Evolutionary conservation across 2,888 invertebrate species (phyloP), one percentile per base, ranked within the genome.

Genomic region (Seira ritae): DNA sequence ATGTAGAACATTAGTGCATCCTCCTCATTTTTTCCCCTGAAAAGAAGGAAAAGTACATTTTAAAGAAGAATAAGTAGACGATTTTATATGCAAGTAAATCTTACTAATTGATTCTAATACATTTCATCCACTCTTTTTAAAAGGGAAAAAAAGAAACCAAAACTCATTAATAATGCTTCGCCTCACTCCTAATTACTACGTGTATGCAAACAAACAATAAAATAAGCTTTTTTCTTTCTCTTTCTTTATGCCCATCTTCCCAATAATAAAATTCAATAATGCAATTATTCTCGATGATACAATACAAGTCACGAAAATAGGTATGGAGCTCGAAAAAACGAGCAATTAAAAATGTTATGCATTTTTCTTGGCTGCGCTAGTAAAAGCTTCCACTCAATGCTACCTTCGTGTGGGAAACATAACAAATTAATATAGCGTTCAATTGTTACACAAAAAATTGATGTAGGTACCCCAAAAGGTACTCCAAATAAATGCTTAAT

Each of bases 11-110:
- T 15, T 8, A 50, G 50, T 50, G 50, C 50, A 50, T 50, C 50
- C 50, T 50, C 50, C 50, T 50, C 3, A 50, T 8, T 50, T 50
- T 50, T 50, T 15, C 50, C 15, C 15, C 3, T 50, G 17, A 50
- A 50, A 50, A 50, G 3, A n/a, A 15, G 50, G 12, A 50, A 50
- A 50, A 31, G 31, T 31, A 31, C 8, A n/a, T n/a, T n/a, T n/a
- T n/a, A n/a, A n/a, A n/a, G n/a, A n/a, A n/a, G n/a, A n/a, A n/a
- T 31, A 2, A 31, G 8, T 31, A 31, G 31, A 50, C 15, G 50
- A 50, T 50, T 50, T 50, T 50, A 50, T 50, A 50, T 50, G 50
- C 50, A 50, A 50, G 50, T 50, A 50, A 50, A 50, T 50, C 50
- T 2, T 50, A n/a, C 50, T 50, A 50, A 50, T 50, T 50, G 50